Evolutionary conservation across 1,140 invertebrate genomes (phyloP), one percentile per base, ranked within the genome.

Genomic region (Tyrophagus putrescentiae): DNA sequence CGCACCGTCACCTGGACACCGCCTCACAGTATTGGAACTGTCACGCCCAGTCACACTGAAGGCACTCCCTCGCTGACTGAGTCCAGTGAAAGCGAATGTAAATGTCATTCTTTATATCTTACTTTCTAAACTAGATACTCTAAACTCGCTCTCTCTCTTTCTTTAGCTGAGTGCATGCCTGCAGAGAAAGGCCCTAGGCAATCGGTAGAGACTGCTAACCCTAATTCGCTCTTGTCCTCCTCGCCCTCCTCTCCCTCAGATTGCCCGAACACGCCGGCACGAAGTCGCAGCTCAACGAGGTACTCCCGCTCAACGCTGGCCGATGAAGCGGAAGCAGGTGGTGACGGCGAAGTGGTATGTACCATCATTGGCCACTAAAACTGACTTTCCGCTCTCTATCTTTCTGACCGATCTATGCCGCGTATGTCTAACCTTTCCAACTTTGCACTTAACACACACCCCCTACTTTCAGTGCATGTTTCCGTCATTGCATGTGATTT

Each of bases 11-110:
- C 79, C 9, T 87, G 84, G 82, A 92, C 88, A 39, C 87, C 87
- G 29, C 85, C 87, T 16, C 82, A 84, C 45, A 89, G 85, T 63
- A 82, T 87, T 63, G 88, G 92, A 72, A 88, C 73, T 48, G 74
- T 87, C 3, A 95, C 92, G n/a, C 90, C 91, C 9, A 95, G 91
- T 18, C 94, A 91, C 84, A 96, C 92, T 21, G 92, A 97, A 76
- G 92, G 91, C 67, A 97, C 92, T 62, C 92, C 91, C 48, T 92
- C 87, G 70, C 94, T 91, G 74, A 96, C 91, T 36, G 87, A 94
- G 71, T 94, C 90, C 67, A 93, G 88, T 71, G 87, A 85, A 76
- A 91, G 87, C 75, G 84, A 84, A 67, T 87, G 91, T 74, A 80
- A 85, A 76, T 85, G 84, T 86, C 58, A 42, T n/a, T 28, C 1